Conservation (phyloP, 2,888 invertebrate species). For the Pediacus dermestoides region DNA sequence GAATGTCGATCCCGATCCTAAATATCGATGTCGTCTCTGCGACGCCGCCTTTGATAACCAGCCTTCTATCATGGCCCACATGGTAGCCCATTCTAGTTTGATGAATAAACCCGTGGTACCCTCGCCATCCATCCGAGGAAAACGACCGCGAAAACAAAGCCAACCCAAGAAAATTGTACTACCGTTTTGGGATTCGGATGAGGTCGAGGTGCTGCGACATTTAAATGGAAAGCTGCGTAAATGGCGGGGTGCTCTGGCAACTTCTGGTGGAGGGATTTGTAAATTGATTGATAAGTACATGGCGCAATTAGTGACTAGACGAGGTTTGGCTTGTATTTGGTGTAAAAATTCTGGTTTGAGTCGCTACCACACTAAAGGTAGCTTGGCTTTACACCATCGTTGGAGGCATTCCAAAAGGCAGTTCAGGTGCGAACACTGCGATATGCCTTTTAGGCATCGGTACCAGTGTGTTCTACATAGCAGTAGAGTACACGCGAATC, state of each 20-base stretch:
- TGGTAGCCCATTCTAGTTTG: conserved; percentile 49
- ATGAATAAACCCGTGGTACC: conserved; percentile 34
- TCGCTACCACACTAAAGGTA: conserved; percentile 50
- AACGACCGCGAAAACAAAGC: conserved; percentile 51
- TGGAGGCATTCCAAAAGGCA: conserved; percentile 52
- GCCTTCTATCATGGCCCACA: conserved; percentile 51
- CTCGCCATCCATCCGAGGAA: conserved; percentile 36
- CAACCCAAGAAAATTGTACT: conserved; percentile 51
- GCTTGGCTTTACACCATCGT: conserved; percentile 51
- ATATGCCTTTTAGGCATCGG: conserved; percentile 48
- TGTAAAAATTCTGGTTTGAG: conserved; percentile 45
- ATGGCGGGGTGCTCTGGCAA: conserved; percentile 33
- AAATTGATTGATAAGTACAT: conserved; percentile 46
- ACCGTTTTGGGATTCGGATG: conserved; percentile 44
- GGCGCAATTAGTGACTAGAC: conserved; percentile 43
- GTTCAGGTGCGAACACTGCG: conserved; percentile 53
- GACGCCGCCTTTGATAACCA: conserved; percentile 49
- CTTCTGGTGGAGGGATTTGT: conserved; percentile 27
- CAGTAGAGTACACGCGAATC: conserved; percentile 46
- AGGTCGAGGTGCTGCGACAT: conserved; percentile 39
- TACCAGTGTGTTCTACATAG: conserved; percentile 53
- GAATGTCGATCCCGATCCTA: conserved; percentile 46
- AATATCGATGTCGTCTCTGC: conserved; percentile 52
- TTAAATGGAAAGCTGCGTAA: conserved; percentile 39
- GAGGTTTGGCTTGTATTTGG: conserved; percentile 43